phyloP scores from a whole-genome alignment of 2,888 invertebrate genomes.

The Azorinus chamasolen region DNA sequence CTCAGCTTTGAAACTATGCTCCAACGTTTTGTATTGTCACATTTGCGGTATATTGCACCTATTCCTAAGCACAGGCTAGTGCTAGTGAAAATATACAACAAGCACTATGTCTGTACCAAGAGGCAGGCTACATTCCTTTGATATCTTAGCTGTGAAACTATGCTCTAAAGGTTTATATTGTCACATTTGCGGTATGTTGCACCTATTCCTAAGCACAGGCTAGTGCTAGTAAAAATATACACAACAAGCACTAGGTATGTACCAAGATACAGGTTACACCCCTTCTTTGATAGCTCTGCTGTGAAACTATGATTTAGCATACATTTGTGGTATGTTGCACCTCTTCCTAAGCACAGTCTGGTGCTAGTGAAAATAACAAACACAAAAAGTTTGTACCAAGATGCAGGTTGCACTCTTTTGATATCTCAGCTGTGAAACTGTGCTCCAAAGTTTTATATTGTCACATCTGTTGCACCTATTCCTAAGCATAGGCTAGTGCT shows the following conservation, averaged over 20 bases:
- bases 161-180: too few species aligned
- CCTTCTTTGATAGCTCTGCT: too few species aligned
- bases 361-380: slow-evolving; percentile 22
- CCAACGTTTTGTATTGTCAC: too few species aligned
- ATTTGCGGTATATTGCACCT: neutral
- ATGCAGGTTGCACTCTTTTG: slow-evolving; percentile 7
- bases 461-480: slow-evolving; percentile 13
- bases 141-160: too few species aligned
- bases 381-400: slow-evolving; percentile 20
- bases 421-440: too few species aligned
- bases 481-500: slow-evolving; percentile 39
- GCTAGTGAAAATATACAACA: slow-evolving; percentile 22
- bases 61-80: slow-evolving; percentile 38
- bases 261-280: slow-evolving; percentile 7
- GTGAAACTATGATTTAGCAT: too few species aligned
- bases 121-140: slow-evolving; percentile 2
- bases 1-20: too few species aligned
- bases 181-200: neutral
- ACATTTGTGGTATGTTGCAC: neutral
- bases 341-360: slow-evolving; percentile 36
- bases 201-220: slow-evolving; percentile 35
- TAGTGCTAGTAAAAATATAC: slow-evolving; percentile 35
- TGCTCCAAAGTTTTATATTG: neutral
- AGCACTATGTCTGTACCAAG: slow-evolving; percentile 34
- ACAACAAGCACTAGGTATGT: slow-evolving; percentile 4